Conservation (phyloP, 2,113 vertebrate genomes). For the Turdus rufiventris region DNA sequence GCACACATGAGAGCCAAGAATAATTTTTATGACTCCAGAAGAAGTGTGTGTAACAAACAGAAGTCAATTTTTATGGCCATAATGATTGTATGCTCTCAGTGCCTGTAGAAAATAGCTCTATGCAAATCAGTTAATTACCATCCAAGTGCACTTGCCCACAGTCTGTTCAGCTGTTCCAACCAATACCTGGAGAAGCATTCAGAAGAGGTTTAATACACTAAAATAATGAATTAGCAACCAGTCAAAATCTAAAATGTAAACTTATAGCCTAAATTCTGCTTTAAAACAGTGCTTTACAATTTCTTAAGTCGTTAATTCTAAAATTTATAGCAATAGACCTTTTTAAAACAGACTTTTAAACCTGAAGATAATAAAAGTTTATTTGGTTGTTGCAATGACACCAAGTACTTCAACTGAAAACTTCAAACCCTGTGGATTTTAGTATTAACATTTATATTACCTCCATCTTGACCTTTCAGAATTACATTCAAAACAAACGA, state of each 20-base stretch:
- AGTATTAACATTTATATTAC: conserved; percentile 25
- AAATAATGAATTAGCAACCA: neutral
- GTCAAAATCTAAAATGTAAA: neutral
- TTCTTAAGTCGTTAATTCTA: neutral
- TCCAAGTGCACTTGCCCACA: conserved; percentile 49
- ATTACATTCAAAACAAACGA: neutral
- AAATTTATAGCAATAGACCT: neutral
- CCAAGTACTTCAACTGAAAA: neutral
- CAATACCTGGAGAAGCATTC: neutral
- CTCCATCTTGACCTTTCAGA: neutral
- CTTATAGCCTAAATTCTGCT: neutral
- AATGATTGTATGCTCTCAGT: conserved; percentile 68
- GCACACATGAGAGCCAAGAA: conserved; percentile 54
- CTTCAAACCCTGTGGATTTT: neutral
- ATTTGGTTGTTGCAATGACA: neutral
- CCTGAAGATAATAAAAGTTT: conserved; percentile 2
- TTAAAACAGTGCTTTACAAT: neutral
- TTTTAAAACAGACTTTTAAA: neutral
- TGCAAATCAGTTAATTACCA: conserved; percentile 66
- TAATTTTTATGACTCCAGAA: conserved; percentile 69
- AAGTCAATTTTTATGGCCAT: conserved; percentile 76
- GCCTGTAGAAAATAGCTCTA: conserved; percentile 71
- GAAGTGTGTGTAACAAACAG: conserved; percentile 68
- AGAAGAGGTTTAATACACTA: neutral
- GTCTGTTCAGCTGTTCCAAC: conserved; percentile 51